phyloP scores from a whole-genome alignment of 1,140 invertebrate species.

The Drosophila littoralis region DNA sequence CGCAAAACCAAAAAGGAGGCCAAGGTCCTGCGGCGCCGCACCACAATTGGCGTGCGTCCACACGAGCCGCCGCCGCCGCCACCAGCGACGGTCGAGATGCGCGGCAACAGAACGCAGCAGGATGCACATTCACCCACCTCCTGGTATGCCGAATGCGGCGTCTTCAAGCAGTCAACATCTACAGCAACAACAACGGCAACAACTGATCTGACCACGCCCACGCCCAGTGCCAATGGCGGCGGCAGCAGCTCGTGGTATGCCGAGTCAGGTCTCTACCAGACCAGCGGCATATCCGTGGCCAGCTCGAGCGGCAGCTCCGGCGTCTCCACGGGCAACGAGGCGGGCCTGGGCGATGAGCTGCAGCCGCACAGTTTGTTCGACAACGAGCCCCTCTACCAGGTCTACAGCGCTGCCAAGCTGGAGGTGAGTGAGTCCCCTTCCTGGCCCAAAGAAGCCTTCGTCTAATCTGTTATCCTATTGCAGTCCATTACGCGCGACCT shows the following conservation, averaged over 20 bases:
- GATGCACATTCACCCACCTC: conserved; percentile 72
- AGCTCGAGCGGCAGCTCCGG: conserved; percentile 84
- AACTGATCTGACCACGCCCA: conserved; percentile 49
- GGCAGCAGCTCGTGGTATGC: conserved; percentile 86
- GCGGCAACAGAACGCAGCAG: conserved; percentile 2
- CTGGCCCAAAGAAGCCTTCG: neutral
- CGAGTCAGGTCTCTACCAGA: conserved; percentile 87
- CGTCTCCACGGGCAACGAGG: conserved; percentile 83
- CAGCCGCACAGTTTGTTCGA: conserved; percentile 85
- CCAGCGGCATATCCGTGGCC: conserved; percentile 84
- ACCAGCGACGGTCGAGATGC: conserved; percentile 36
- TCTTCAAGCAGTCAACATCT: conserved; percentile 83
- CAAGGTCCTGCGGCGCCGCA: conserved; percentile 64
- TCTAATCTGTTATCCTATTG: neutral
- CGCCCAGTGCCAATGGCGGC: conserved; percentile 56
- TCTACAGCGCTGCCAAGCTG: conserved; percentile 92
- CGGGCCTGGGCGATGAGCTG: conserved; percentile 73
- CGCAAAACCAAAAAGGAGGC: conserved; percentile 73
- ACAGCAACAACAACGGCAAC: neutral
- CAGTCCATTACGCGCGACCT: conserved; percentile 87
- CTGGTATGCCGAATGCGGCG: conserved; percentile 86
- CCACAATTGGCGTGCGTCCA: conserved; percentile 73
- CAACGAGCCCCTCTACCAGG: conserved; percentile 95
- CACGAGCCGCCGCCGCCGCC: conserved; percentile 84
- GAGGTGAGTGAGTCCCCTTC: conserved; percentile 85